phyloP scores from a whole-genome alignment of 2,888 invertebrate species.

The Cryptocephalus primarius region DNA sequence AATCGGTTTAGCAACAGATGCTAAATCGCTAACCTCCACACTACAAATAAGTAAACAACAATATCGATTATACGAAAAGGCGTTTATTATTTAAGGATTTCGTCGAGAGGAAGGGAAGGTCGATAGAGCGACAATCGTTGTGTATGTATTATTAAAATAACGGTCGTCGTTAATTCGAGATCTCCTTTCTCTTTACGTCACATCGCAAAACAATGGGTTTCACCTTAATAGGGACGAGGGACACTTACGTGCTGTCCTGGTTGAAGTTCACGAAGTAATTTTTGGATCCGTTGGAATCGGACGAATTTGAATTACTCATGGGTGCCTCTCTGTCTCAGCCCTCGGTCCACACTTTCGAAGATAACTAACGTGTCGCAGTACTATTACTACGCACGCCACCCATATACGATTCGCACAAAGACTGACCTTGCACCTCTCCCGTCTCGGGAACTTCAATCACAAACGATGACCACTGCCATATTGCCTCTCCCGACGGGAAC shows the following conservation, averaged over 20 bases:
- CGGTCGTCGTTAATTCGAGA: too few species aligned
- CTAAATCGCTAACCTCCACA: too few species aligned
- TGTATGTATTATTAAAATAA: too few species aligned
- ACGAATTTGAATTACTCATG: constrained; percentile 75
- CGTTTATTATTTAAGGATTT: too few species aligned
- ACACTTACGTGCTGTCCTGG: constrained; percentile 93
- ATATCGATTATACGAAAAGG: too few species aligned
- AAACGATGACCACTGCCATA: constrained; percentile 23
- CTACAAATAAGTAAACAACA: too few species aligned
- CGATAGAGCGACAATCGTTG: too few species aligned
- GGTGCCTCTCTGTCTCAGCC: constrained; percentile 37
- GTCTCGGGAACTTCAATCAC: constrained; percentile 10
- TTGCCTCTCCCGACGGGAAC: constrained; percentile 18
- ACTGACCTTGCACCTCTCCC: constrained; percentile 45
- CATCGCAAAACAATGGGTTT: too few species aligned
- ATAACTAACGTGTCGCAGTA: constrained; percentile 6
- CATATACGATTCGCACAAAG: constrained; percentile 46
- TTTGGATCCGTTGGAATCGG: constrained; percentile 64
- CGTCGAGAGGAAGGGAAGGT: too few species aligned
- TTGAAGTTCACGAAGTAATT: constrained; percentile 94
- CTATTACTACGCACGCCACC: constrained; percentile 4
- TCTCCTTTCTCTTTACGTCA: too few species aligned
- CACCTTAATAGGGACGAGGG: too few species aligned
- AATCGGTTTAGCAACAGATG: too few species aligned
- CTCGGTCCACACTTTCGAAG: constrained; percentile 29